These are phyloP conservation scores for Cyprinus carpio DNA, from an alignment of 2,113 vertebrate species.

Conservation along the genomic window DNA sequence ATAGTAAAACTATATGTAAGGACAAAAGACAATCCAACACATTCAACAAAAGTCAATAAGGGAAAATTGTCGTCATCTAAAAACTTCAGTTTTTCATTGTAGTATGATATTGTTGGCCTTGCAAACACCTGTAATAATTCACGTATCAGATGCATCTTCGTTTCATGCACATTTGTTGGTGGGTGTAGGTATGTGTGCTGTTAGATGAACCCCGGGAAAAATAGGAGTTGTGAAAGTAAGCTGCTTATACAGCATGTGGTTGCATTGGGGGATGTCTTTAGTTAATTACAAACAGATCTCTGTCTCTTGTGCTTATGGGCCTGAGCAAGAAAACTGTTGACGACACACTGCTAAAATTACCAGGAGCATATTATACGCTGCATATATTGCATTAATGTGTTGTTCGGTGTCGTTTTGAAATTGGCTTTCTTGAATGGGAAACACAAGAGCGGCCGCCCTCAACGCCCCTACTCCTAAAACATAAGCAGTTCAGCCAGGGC, in stretches of 20 bases:
- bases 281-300: constrained; percentile 25
- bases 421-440: constrained; percentile 1
- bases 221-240: neutral
- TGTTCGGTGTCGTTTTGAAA: constrained; percentile 26
- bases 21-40: neutral
- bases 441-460: too few species aligned
- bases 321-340: constrained; percentile 6
- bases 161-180: neutral
- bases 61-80: neutral
- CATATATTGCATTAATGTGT: constrained; percentile 9
- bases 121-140: neutral
- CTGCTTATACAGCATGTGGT: neutral
- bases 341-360: constrained; percentile 2
- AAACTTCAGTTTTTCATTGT: neutral
- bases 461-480: too few species aligned
- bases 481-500: too few species aligned
- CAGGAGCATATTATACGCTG: constrained; percentile 22
- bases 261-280: constrained; percentile 22
- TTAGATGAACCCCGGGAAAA: constrained; percentile 12
- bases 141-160: neutral
- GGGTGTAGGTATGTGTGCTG: constrained; percentile 13
- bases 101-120: neutral
- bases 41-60: neutral
- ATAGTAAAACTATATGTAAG: neutral
- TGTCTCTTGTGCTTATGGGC: neutral